Conservation (phyloP, 1,140 invertebrate species). For the Penaeus chinensis region DNA sequence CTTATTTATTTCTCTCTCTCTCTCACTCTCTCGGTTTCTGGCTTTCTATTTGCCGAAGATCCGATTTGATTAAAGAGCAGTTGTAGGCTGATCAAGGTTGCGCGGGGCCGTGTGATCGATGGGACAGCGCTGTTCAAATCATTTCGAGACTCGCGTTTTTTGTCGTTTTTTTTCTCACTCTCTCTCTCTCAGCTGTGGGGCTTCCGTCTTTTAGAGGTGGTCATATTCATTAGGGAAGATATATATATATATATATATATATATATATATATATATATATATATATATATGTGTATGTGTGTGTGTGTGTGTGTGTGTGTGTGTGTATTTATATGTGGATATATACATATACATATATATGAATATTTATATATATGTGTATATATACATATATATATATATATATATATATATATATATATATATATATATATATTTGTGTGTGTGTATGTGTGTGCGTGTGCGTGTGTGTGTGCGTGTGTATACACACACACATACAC, state of each 20-base stretch:
- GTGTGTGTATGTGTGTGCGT: neutral
- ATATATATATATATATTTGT: slow-evolving; percentile 12
- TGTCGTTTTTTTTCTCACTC: too few species aligned
- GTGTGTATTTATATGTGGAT: neutral
- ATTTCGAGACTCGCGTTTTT: too few species aligned
- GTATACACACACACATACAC: neutral
- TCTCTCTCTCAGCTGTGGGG: too few species aligned
- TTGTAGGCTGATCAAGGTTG: too few species aligned
- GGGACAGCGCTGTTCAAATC: too few species aligned
- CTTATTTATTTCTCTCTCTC: too few species aligned
- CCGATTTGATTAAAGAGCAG: too few species aligned
- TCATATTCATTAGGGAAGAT: neutral
- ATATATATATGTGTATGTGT: neutral
- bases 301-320: neutral
- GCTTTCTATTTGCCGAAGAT: neutral
- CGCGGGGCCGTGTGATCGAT: too few species aligned
- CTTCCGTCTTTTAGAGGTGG: too few species aligned
- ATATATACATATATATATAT: slow-evolving; percentile 10
- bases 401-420: slow-evolving; percentile 8
- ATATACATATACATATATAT: neutral
- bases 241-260: neutral
- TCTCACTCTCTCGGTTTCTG: neutral
- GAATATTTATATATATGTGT: neutral
- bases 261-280: neutral
- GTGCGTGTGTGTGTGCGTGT: too few species aligned